Percentiles rank a stretch among this genome's conserved stretches.
These are phyloP conservation scores for Ceuthmochares aereus DNA, from an alignment of 2,113 vertebrate species.

Conservation along the genomic window DNA sequence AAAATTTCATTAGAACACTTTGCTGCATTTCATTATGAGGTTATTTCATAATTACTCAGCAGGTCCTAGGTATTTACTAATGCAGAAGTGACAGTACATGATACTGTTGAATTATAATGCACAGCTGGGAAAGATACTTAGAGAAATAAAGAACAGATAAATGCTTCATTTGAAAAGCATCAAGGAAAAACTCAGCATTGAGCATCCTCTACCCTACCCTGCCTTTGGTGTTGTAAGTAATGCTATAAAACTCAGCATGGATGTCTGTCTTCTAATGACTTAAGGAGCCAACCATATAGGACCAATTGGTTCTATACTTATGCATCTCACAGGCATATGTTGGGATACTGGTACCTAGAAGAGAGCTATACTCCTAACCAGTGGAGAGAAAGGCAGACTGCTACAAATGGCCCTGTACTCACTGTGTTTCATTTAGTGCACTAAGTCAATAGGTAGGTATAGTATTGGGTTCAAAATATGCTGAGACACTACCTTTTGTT, in stretches of 20 bases:
- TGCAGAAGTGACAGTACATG: conserved; percentile 75
- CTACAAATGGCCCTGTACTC: not conserved
- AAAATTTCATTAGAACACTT: conserved; percentile 76
- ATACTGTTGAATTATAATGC: conserved; percentile 67
- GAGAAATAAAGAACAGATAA: conserved; percentile 60
- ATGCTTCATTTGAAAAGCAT: conserved; percentile 45
- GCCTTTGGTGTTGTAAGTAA: not conserved
- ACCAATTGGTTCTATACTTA: not conserved
- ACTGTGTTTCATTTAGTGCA: not conserved
- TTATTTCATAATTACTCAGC: conserved; percentile 78
- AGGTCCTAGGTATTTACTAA: conserved; percentile 72
- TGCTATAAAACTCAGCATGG: not conserved
- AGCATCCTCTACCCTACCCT: not conserved
- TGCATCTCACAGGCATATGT: not conserved
- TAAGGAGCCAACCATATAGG: not conserved
- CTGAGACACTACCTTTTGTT: not conserved
- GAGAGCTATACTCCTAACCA: not conserved
- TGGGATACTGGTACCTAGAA: not conserved
- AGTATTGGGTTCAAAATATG: not conserved
- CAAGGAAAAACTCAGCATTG: conserved; percentile 4
- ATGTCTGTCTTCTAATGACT: not conserved
- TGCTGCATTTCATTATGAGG: conserved; percentile 78
- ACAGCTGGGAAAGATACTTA: conserved; percentile 61
- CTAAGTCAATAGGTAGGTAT: not conserved
- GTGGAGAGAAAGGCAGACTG: not conserved